phyloP scores from a whole-genome alignment of 2,888 invertebrate genomes.

The Malachius bipustulatus region DNA sequence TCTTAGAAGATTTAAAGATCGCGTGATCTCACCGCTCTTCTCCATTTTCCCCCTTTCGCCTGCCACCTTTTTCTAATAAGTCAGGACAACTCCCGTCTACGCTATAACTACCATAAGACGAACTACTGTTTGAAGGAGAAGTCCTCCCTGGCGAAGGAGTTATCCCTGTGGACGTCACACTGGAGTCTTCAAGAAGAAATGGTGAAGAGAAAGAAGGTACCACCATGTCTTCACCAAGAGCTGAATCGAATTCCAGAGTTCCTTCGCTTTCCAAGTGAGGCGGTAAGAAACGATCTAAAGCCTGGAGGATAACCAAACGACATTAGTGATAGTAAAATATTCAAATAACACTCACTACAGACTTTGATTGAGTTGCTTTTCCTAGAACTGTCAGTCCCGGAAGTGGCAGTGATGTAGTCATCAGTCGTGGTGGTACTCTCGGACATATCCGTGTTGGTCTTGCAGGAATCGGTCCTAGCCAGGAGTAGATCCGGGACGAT shows the following conservation, averaged over 20 bases:
- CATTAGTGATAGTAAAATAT: too few species aligned
- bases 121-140: conserved; percentile 45
- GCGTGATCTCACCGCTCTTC: too few species aligned
- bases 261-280: too few species aligned
- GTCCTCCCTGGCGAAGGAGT: conserved; percentile 35
- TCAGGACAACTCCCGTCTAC: conserved; percentile 37
- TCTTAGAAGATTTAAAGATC: too few species aligned
- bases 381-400: conserved; percentile 53
- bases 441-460: conserved; percentile 67
- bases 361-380: conserved; percentile 53
- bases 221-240: conserved; percentile 50
- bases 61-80: conserved; percentile 31
- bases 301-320: too few species aligned
- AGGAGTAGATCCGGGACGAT: conserved; percentile 40
- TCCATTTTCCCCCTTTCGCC: too few species aligned
- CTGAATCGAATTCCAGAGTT: too few species aligned
- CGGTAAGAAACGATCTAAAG: too few species aligned
- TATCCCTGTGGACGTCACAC: conserved; percentile 32
- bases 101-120: conserved; percentile 47
- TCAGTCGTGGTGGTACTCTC: conserved; percentile 81
- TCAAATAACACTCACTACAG: too few species aligned
- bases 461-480: conserved; percentile 60
- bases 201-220: conserved; percentile 49
- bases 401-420: conserved; percentile 79
- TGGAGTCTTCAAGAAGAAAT: conserved; percentile 41